Evolutionary conservation across 2,888 invertebrate genomes (phyloP).

Genomic region (Coenonympha arcania): DNA sequence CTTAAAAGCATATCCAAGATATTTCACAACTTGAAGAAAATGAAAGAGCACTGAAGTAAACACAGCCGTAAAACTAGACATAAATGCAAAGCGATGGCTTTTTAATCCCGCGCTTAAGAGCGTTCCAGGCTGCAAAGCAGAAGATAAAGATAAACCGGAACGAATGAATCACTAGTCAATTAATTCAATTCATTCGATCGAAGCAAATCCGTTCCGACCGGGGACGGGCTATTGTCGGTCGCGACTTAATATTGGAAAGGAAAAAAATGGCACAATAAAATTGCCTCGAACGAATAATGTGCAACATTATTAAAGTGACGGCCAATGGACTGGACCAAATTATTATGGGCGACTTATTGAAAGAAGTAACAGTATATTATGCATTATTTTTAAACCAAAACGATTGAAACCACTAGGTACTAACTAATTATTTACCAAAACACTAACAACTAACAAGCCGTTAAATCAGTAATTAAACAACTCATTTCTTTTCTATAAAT

Average conservation of each 20-base stretch:
- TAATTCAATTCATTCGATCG: constrained; percentile 52
- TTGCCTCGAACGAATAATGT: constrained; percentile 12
- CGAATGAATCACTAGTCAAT: constrained; percentile 39
- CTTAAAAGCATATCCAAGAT: no score
- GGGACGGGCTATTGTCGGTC: constrained; percentile 27
- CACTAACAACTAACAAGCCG: no score
- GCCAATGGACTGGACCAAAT: neutral
- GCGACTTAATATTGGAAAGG: constrained; percentile 27
- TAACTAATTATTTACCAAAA: no score
- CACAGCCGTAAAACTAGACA: constrained; percentile 1
- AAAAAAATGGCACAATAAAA: constrained; percentile 21
- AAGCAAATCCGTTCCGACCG: constrained; percentile 37
- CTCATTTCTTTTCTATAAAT: no score
- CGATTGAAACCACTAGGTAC: no score
- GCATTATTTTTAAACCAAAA: no score
- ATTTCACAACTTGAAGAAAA: no score
- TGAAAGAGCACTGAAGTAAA: neutral
- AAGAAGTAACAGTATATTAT: no score
- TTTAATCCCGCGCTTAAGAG: constrained; percentile 3
- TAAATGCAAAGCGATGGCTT: neutral
- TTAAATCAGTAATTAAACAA: no score
- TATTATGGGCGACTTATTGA: neutral
- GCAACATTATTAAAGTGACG: constrained; percentile 7
- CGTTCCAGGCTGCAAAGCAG: constrained; percentile 14
- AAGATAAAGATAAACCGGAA: constrained; percentile 19